Evolutionary conservation across 2,797 vertebrate species (phyloP), one percentile per base, ranked within the genome.

Genomic region (Halcyon badia): DNA sequence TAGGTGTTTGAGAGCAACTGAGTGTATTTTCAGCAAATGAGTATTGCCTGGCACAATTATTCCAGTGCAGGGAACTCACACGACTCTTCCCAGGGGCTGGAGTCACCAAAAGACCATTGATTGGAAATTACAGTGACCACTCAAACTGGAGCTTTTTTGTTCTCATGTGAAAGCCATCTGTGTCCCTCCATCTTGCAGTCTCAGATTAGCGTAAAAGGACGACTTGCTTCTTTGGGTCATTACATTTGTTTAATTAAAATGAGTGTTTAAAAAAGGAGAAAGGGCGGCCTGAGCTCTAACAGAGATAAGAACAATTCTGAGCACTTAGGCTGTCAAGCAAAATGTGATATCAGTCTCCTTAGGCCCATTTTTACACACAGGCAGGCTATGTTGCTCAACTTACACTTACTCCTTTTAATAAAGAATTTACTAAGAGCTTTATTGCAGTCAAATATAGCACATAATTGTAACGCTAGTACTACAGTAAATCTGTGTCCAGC

Each of bases 1-100:
- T 28, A 76, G 68, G 73, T 82, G 51, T 96, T 87, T 94, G 68
- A 81, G 91, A 96, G 83, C 35, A 97, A 82, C 62, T 90, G 83
- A 19, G n/a, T 83, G 16, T 28, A 46, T 77, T 62, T 96, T 83
- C 83, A 83, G 71, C 30, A 85, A 77, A 46, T 35, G 41, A 3
- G 6, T 85, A 13, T 87, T 68, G 62, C 76, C 87, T 54, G 14
- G 8, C 44, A 86, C 31, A 83, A 30, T 75, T 65, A 31, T 92
- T 93, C 77, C 2, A 4, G 66, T 61, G 17, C 71, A 88, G 37
- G 31, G 72, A 95, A 49, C 30, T 65, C 57, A 9, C 51, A n/a
- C 25, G 51, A 76, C 77, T 94, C 76, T 89, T 95, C 46, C 62
- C 42, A 66, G 26, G 92, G 68, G 39, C 78, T 95, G 60, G 52